These are phyloP conservation scores for Phataginus tetradactyla DNA, from an alignment of 2,797 vertebrate species.

Conservation along the genomic window DNA sequence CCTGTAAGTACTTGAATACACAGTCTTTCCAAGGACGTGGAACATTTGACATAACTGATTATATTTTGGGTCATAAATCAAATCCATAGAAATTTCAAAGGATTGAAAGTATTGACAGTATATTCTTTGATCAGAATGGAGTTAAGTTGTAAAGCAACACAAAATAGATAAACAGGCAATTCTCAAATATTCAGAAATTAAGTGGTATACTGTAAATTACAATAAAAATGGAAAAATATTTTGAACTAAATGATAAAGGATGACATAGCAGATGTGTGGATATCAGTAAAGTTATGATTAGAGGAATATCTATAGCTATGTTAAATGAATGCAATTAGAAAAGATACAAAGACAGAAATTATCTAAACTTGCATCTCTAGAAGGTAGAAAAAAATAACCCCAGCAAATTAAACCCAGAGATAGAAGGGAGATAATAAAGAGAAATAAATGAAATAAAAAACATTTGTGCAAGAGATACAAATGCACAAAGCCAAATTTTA, in stretches of 20 bases:
- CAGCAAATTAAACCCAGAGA: not conserved
- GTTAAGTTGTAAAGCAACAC: not conserved
- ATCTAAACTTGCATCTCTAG: not conserved
- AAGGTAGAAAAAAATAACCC: too few species aligned
- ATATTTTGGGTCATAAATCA: not conserved
- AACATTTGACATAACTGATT: not conserved
- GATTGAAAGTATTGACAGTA: not conserved
- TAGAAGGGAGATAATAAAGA: not conserved
- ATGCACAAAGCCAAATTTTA: not conserved
- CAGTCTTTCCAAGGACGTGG: not conserved
- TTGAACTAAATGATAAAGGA: not conserved
- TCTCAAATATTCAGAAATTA: not conserved
- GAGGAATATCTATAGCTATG: not conserved
- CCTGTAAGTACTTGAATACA: not conserved
- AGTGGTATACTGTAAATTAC: not conserved
- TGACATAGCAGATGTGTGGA: not conserved
- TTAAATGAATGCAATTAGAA: not conserved
- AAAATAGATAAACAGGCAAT: not conserved
- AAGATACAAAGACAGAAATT: not conserved
- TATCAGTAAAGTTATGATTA: not conserved
- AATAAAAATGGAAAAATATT: not conserved
- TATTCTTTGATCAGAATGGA: not conserved
- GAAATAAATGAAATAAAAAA: slow-evolving; percentile 19
- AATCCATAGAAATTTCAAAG: not conserved
- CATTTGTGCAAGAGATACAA: not conserved